phyloP scores from a whole-genome alignment of 1,140 invertebrate genomes.

The Tenebrio molitor region DNA sequence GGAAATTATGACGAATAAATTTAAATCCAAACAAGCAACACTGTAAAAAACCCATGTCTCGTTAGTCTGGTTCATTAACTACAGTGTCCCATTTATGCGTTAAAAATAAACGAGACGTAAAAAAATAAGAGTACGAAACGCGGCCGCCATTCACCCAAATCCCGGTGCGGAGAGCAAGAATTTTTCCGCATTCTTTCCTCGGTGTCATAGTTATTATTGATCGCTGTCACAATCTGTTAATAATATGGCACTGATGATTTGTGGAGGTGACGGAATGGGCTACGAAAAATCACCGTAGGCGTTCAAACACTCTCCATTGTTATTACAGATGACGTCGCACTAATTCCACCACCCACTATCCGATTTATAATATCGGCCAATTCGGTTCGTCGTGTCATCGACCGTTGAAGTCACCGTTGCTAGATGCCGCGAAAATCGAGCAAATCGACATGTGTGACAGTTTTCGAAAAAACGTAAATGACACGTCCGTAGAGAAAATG shows the following conservation, averaged over 20 bases:
- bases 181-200: slow-evolving; percentile 25
- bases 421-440: no score
- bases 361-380: slow-evolving; percentile 14
- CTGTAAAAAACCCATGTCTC: no score
- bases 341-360: slow-evolving; percentile 34
- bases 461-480: no score
- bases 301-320: slow-evolving; percentile 38
- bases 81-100: no score
- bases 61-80: no score
- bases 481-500: no score
- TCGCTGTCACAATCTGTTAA: slow-evolving; percentile 25
- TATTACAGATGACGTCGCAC: slow-evolving; percentile 32
- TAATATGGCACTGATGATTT: slow-evolving; percentile 27
- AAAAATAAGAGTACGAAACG: neutral
- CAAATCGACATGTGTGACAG: no score
- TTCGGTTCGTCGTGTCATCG: slow-evolving; percentile 31
- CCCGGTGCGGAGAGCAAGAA: neutral
- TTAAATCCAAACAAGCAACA: no score
- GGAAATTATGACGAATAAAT: no score
- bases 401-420: slow-evolving; percentile 30
- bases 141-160: slow-evolving; percentile 8
- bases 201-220: slow-evolving; percentile 30
- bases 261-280: slow-evolving; percentile 28
- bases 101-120: neutral
- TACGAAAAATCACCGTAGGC: slow-evolving; percentile 28